These are phyloP conservation scores for Oreochromis grahami DNA, from an alignment of 2,797 vertebrate genomes.

Conservation along the genomic window DNA sequence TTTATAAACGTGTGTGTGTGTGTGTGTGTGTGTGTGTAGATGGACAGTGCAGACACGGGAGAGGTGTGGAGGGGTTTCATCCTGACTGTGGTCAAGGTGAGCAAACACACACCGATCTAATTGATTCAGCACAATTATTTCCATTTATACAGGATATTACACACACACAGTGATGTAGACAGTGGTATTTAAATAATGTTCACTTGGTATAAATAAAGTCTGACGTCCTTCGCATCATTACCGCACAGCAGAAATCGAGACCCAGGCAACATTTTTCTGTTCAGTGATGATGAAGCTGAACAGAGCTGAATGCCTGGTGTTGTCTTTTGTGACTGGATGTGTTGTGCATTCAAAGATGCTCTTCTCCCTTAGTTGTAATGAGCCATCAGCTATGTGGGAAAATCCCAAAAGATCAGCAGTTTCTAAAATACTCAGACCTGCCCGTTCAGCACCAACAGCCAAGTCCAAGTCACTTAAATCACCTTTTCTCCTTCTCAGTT, in stretches of 20 bases:
- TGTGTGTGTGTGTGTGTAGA: constrained; percentile 21
- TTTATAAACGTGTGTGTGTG: neutral
- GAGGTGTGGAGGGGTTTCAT: constrained; percentile 69
- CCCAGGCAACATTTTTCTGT: neutral
- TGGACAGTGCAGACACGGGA: constrained; percentile 48
- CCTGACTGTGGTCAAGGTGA: constrained; percentile 64
- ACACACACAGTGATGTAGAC: neutral
- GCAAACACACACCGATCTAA: neutral
- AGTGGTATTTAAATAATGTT: neutral
- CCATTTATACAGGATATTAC: neutral
- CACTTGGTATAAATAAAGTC: neutral
- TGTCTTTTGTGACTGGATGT: neutral
- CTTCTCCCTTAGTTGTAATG: neutral
- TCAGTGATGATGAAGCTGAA: neutral
- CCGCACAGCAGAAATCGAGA: neutral
- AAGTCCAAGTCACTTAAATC: neutral
- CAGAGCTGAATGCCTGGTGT: neutral
- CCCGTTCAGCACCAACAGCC: neutral
- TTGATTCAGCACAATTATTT: neutral
- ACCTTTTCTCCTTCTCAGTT: neutral
- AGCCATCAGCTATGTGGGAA: accelerated
- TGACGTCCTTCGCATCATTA: neutral
- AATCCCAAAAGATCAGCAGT: neutral
- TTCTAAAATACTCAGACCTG: neutral
- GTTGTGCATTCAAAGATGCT: neutral